Base-by-base conservation (phyloP, 2,888 invertebrate species). In the Mythimna ferrago region DNA sequence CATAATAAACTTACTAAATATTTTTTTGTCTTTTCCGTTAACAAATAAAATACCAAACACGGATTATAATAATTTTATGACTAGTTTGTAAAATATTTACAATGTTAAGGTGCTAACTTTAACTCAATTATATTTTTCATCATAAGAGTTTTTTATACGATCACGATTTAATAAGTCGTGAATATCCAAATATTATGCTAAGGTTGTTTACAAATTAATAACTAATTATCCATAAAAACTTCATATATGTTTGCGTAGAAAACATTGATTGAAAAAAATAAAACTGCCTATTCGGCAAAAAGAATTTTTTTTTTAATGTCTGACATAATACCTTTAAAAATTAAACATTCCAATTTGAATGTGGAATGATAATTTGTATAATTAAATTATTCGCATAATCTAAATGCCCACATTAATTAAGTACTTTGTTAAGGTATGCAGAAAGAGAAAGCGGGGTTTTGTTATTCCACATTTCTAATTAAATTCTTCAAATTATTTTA, bases 391-490 rank as follows among this genome's bases (percentile, higher is more conserved):
- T 56, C n/a, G 21, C 35, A 51, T 73, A 68, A 66, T 56, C 9
- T 57, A 58, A 70, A 68, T 66, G 0, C 51, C 11, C n/a, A 0
- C 14, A 48, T 41, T 67, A 67, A 64, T 67, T 38, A 61, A 1
- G 19, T 65, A 67, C 16, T 61, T 81, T 44, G 11, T 58, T 19
- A 35, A 62, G 32, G n/a, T 51, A 64, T 35, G 64, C 48, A n/a
- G 60, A 14, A 62, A 62, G 65, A 58, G 76, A 81, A 80, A 78
- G 68, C 54, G 51, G 5, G 58, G 51, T 78, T 73, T 58, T 64
- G 38, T 41, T 41, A 35, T 11, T 53, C 1, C 26, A 16, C 58
- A 26, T 32, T 72, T 44, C 2, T 66, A 67, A 73, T 66, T 19
- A 56, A 35, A 56, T 61, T 60, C 19, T 41, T 78, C 1, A 32